Evolutionary conservation across 2,113 vertebrate genomes (phyloP).

Genomic region (Mola mola): DNA sequence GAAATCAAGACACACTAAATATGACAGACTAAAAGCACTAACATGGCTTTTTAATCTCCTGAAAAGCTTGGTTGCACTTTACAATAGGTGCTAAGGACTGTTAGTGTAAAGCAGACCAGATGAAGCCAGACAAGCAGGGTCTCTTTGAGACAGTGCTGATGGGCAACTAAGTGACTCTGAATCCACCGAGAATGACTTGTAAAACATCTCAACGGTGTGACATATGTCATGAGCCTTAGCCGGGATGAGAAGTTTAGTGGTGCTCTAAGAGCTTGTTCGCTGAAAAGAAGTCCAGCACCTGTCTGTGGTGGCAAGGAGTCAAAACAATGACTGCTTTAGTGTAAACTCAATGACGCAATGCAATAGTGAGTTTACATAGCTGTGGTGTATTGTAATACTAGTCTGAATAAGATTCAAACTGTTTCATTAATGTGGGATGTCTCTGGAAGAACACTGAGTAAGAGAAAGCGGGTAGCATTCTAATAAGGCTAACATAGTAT

Average conservation of each 20-base stretch:
- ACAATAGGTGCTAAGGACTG: slow-evolving; percentile 33
- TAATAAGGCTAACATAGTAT: background rate
- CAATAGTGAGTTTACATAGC: slow-evolving; percentile 8
- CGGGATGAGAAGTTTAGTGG: slow-evolving; percentile 44
- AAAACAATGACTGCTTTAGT: slow-evolving; percentile 20
- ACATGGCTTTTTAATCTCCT: slow-evolving; percentile 48
- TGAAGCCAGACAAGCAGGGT: slow-evolving; percentile 47
- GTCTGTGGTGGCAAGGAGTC: slow-evolving; percentile 37
- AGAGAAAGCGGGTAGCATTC: background rate
- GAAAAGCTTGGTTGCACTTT: slow-evolving; percentile 31
- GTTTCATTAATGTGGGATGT: background rate
- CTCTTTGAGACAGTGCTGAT: slow-evolving; percentile 42
- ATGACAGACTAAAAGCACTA: slow-evolving; percentile 60
- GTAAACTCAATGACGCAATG: slow-evolving; percentile 3
- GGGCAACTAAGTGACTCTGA: slow-evolving; percentile 49
- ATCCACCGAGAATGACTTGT: slow-evolving; percentile 50
- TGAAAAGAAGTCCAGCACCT: slow-evolving; percentile 30
- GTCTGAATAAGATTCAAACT: slow-evolving; percentile 1
- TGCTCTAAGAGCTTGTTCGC: slow-evolving; percentile 45
- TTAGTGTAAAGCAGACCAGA: slow-evolving; percentile 39
- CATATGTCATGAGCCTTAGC: slow-evolving; percentile 51
- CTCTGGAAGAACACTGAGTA: background rate
- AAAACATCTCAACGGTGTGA: slow-evolving; percentile 54
- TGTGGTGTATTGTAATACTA: background rate
- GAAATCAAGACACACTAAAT: slow-evolving; percentile 45